phyloP scores from a whole-genome alignment of 1,140 invertebrate genomes.

The Goniozus legneri region DNA sequence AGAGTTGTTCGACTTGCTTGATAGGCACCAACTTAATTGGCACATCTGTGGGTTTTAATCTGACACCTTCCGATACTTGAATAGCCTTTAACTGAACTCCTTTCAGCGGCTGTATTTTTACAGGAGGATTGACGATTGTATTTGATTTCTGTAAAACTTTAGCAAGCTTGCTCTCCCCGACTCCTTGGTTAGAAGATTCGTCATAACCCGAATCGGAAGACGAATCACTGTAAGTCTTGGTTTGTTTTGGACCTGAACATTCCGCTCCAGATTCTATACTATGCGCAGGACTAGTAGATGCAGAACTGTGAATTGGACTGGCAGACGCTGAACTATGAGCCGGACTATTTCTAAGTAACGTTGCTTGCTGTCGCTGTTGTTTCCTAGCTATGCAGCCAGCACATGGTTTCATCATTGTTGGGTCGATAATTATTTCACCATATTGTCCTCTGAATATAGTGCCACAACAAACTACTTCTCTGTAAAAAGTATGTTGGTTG shows the following conservation, averaged over 20 bases:
- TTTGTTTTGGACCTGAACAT: conserved; percentile 28
- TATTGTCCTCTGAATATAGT: conserved; percentile 66
- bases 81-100: conserved; percentile 32
- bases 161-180: conserved; percentile 36
- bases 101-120: conserved; percentile 27
- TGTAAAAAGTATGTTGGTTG: conserved; percentile 37
- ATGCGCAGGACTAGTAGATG: conserved; percentile 44
- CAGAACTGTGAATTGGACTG: conserved; percentile 43
- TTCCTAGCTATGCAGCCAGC: conserved; percentile 36
- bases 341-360: conserved; percentile 28
- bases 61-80: conserved; percentile 33
- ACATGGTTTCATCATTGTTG: conserved; percentile 62
- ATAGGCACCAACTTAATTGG: conserved; percentile 39
- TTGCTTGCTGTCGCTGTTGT: conserved; percentile 17
- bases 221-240: conserved; percentile 58
- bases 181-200: conserved; percentile 59
- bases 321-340: conserved; percentile 43
- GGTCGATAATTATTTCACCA: conserved; percentile 66
- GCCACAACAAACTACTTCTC: conserved; percentile 71
- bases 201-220: conserved; percentile 65
- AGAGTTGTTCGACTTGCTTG: conserved; percentile 34
- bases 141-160: conserved; percentile 32
- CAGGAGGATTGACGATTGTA: conserved; percentile 12
- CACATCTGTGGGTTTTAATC: conserved; percentile 33
- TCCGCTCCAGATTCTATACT: conserved; percentile 41